Base-by-base conservation (phyloP, 2,797 vertebrate genomes). In the Phataginus tricuspis region DNA sequence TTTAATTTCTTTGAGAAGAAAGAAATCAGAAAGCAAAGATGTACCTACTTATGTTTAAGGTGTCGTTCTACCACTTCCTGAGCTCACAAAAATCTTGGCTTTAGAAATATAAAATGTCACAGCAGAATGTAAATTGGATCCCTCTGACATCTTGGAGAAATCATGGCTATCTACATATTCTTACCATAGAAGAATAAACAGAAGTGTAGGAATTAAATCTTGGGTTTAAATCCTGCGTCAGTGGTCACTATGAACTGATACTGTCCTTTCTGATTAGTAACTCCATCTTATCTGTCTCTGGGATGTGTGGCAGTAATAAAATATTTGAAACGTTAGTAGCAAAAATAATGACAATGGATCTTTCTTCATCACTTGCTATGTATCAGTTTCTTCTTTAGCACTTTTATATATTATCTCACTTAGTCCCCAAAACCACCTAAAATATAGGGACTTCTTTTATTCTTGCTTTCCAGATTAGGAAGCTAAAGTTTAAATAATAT, bases 81-180 rank as follows among this genome's bases (percentile, higher is more conserved):
- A 57, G 23, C 42, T 83, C 85, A 53, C 5, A n/a, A 34, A 85
- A 93, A 75, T 57, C 9, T 11, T 16, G 23, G 55, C 39, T 94
- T 77, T 31, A 39, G 51, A 88, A 92, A 86, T 66, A 12, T 39
- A 75, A 87, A 96, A 94, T 91, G 53, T 84, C 78, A 91, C 19
- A 61, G 31, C 16, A 63, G 23, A 77, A 5, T 83, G n/a, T 69
- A 69, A 63, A 86, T 23, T 75, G 55, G 39, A 34, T 80, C 42
- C 39, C 31, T 61, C 3, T 71, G 77, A 71, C 53, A 92, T 83
- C 87, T 86, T 79, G 7, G 71, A 85, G 77, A 37, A 94, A 57
- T 71, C 66, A 27, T 34, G 92, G 21, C 21, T 80, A 55, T 69
- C 45, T 69, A 66, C 94, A 82, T 94, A 64, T 57, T 49, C 6